phyloP scores from a whole-genome alignment of 1,140 invertebrate genomes.

The Brachionus manjavacas region DNA sequence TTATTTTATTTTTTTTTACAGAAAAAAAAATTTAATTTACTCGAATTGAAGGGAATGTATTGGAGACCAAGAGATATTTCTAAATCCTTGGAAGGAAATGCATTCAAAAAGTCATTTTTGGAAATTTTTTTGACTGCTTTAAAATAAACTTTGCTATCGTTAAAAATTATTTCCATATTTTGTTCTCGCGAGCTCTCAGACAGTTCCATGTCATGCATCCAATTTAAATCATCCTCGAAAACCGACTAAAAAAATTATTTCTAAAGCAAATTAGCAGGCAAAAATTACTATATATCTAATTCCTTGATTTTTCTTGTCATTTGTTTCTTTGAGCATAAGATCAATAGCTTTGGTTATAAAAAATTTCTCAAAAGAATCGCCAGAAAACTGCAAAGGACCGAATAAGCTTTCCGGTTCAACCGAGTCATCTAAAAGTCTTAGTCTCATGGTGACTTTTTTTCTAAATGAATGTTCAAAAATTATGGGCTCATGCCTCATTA shows the following conservation, averaged over 20 bases:
- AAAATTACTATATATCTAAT: constrained; percentile 3
- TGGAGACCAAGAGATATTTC: constrained; percentile 38
- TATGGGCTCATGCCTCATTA: too few relatives aligned
- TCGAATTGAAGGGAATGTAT: not conserved
- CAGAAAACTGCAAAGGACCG: not conserved
- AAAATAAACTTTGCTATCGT: constrained; percentile 37
- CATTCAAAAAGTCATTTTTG: not conserved
- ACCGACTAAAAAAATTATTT: not conserved
- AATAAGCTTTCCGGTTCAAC: not conserved
- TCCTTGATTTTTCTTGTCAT: not conserved
- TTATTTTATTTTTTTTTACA: not conserved
- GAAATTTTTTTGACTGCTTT: not conserved
- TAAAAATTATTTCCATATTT: constrained; percentile 41
- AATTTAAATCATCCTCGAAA: not conserved
- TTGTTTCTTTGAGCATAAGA: not conserved
- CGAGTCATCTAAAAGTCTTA: not conserved
- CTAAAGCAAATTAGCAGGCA: not conserved
- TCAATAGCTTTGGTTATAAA: not conserved
- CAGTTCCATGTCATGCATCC: constrained; percentile 27
- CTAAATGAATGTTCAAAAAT: not conserved
- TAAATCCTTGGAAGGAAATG: constrained; percentile 38
- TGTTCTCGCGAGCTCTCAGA: constrained; percentile 18
- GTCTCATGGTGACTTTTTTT: not conserved
- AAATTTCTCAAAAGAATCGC: constrained; percentile 21
- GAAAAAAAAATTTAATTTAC: not conserved